Evolutionary conservation across 2,113 vertebrate genomes (phyloP).

Genomic region (Cyrtonyx montezumae): DNA sequence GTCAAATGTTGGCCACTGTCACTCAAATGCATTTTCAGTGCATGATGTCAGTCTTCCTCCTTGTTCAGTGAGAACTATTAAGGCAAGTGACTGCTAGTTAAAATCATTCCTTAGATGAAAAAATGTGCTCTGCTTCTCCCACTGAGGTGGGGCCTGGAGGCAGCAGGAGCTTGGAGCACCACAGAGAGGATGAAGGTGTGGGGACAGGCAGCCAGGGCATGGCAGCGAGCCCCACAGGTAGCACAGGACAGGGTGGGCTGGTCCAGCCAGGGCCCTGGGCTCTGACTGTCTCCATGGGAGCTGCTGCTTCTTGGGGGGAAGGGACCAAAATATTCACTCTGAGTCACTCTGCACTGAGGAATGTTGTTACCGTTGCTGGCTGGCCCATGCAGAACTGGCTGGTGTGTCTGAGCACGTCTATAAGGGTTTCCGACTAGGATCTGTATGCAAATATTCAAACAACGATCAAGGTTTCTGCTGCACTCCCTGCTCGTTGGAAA

Average conservation of each 20-base stretch:
- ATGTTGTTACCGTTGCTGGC: not conserved
- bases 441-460: constrained; percentile 12
- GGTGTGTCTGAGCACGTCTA: not conserved
- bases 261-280: not conserved
- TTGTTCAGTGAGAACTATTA: constrained; percentile 5
- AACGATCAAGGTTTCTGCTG: constrained; percentile 1
- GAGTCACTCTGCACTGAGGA: not conserved
- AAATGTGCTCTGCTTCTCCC: not conserved
- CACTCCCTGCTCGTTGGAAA: not conserved
- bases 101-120: constrained; percentile 29
- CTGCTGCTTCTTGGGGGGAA: not conserved
- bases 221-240: not conserved
- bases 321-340: not conserved
- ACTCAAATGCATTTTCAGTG: not conserved
- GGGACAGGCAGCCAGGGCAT: too few relatives aligned
- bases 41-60: not conserved
- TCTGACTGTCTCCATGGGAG: not conserved
- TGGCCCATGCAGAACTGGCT: not conserved
- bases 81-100: constrained; percentile 26
- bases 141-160: not conserved
- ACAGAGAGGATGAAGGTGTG: too few relatives aligned
- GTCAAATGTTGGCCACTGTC: constrained; percentile 4
- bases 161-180: not conserved
- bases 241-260: not conserved
- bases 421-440: not conserved